Conservation (phyloP, 2,113 vertebrate genomes). For the Erythrolamprus reginae region DNA sequence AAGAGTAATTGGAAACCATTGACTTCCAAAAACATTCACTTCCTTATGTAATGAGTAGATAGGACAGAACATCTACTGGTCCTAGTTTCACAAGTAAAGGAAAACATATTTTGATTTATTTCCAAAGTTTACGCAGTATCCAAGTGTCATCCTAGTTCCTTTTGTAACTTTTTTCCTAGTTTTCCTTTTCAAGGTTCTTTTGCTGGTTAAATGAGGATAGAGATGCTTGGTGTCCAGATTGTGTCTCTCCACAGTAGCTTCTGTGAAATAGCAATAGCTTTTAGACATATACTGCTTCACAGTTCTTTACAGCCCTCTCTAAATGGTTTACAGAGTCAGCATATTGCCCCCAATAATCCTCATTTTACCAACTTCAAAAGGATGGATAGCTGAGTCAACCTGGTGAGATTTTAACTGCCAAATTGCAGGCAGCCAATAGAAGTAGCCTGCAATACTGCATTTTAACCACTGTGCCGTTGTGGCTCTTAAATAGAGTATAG, state of each 20-base stretch:
- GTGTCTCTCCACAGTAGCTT: slow-evolving; percentile 1
- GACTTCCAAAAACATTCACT: not conserved
- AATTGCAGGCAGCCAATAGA: too few relatives aligned
- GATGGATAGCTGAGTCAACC: too few relatives aligned
- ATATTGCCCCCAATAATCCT: too few relatives aligned
- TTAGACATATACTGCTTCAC: too few relatives aligned
- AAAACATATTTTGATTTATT: not conserved
- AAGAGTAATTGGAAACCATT: not conserved
- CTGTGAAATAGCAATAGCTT: not conserved
- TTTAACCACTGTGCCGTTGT: too few relatives aligned
- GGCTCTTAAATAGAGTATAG: not conserved
- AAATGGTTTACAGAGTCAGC: too few relatives aligned
- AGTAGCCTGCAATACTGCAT: too few relatives aligned
- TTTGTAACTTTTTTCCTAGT: not conserved
- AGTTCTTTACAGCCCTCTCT: too few relatives aligned
- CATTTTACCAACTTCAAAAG: too few relatives aligned
- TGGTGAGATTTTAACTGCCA: too few relatives aligned
- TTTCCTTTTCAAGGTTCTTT: slow-evolving; percentile 11
- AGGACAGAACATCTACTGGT: not conserved
- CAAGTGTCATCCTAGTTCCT: slow-evolving; percentile 11
- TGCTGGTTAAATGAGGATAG: not conserved
- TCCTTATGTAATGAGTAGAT: not conserved
- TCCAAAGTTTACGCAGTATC: not conserved
- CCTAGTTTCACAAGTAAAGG: not conserved
- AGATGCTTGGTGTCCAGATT: not conserved